Evolutionary conservation across 2,888 invertebrate species (phyloP), one percentile per base, ranked within the genome.

Genomic region (Thymelicus sylvestris): DNA sequence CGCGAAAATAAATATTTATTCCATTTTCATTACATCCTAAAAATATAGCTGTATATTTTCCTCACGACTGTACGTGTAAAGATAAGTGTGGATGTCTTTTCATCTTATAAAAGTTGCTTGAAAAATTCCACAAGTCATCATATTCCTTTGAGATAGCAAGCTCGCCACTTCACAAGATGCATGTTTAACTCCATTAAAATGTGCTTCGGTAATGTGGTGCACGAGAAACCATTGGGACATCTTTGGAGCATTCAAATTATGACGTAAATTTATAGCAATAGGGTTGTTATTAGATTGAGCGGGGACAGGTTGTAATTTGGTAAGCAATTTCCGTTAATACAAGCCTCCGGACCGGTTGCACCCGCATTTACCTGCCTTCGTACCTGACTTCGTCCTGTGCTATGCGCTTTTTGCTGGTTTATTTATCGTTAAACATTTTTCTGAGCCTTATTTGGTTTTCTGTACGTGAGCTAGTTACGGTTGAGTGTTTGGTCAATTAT

Each of bases 351-450:
- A 86, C 86, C 83, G 84, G 86, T 86, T 86, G 82, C 79, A 78
- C 78, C 82, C 74, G 81, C 81, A 82, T 87, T 90, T 91, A 89
- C 85, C 86, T 85, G 88, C 90, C n/a, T n/a, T n/a, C n/a, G n/a
- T n/a, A n/a, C n/a, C n/a, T n/a, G n/a, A 91, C 90, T 91, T 86
- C 86, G 68, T 67, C 68, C 67, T 69, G 57, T 67, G 74, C 72
- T 75, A 73, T 74, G 74, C 70, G 59, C 71, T 75, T 75, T 77
- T 74, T 73, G 66, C 70, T 55, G 55, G 72, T 61, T 75, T 78
- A 69, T 78, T 79, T 80, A 79, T 78, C 73, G 78, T 75, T 78
- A 74, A 78, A 76, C 75, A 76, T 77, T 75, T 78, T 75, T 65
- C 66, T 59, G 68, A 65, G 73, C 75, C 74, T 72, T 77, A 73